Evolutionary conservation across 2,888 invertebrate genomes (phyloP), one percentile per base, ranked within the genome.

Genomic region (Cerastis rubricosa): DNA sequence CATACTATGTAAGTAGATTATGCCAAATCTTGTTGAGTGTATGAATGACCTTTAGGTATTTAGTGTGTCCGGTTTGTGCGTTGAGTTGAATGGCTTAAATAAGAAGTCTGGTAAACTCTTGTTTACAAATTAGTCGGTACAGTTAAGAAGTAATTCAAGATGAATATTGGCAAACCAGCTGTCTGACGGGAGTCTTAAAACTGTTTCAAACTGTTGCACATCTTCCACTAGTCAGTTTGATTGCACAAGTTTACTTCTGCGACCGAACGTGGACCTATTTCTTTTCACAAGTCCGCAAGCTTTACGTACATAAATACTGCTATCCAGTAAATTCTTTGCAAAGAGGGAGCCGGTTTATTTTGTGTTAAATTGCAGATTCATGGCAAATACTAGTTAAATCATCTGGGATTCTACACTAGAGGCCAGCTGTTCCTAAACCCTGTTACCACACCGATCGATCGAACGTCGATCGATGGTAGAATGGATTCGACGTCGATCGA

Each of bases 1-100:
- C 83, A 79, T 87, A 84, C 86, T 81, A 67, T 84, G 84, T 85
- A 83, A 71, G 81, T 87, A 84, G 80, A 87, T 75, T 74, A 63
- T 72, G 51, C 65, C 43, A 61, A 76, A 54, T 82, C 45, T 79
- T 78, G 61, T 78, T 76, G 84, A 59, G 65, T 81, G 74, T 66
- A 78, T 83, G 66, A 47, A 69, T 76, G 71, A 79, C 29, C 68
- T 64, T 76, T 57, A 65, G 57, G 61, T 74, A 57, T 68, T 69
- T 76, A 54, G 59, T 72, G 47, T 76, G 66, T 59, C 67, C 69
- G 71, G 67, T 68, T 76, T 78, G 61, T 78, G 76, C 43, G 73
- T 71, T 68, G 54, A 76, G 59, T 72, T 73, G 47, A 70, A 79
- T 69, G 63, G 54, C 59, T 70, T 76, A 57, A 66, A 82, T 64